Base-by-base conservation (phyloP, 2,888 invertebrate genomes). In the Andrena camellia region DNA sequence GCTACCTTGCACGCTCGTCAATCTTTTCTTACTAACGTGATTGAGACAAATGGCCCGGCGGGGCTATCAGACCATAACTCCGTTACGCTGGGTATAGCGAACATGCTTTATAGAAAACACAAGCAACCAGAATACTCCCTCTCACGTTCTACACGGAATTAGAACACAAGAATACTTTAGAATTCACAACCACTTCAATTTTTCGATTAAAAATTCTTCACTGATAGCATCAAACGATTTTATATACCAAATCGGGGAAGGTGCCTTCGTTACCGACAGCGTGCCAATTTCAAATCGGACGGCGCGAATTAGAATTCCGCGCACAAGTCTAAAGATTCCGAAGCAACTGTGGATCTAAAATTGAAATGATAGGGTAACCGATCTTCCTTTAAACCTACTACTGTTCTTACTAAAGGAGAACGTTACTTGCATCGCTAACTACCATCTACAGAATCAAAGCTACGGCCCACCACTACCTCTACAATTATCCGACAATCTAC, bases 11-110 rank as follows among this genome's bases (percentile, higher is more conserved):
- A 20, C 48, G 81, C 78, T 84, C 84, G 87, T 87, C 88, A 81
- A 88, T 87, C 84, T 88, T 87, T 42, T 42, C 74, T 63, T 13
- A 31, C 71, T 31, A 77, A 74, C 74, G 59, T 80, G 86, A 87
- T 86, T 81, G 87, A 88, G 82, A 87, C 67, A 78, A 87, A 88
- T 86, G 86, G 78, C 60, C 72, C 31, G 70, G 54, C 29, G 52
- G 76, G 54, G 70, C 67, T 69, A 80, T 80, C 75, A 17, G 83
- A 88, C 86, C 81, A 84, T 86, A 86, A 87, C 84, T 87, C 88
- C 77, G 86, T 87, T 86, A 84, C 72, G 23, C 67, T 69, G 29
- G 60, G 70, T 64, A 54, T 71, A 68, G 83, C 85, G 60, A 72
- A 84, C 79, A 63, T 50, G 50, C 59, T 57, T 35, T 67, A 42